Evolutionary conservation across 1,140 invertebrate species (phyloP).

Genomic region (Oncopeltus fasciatus): DNA sequence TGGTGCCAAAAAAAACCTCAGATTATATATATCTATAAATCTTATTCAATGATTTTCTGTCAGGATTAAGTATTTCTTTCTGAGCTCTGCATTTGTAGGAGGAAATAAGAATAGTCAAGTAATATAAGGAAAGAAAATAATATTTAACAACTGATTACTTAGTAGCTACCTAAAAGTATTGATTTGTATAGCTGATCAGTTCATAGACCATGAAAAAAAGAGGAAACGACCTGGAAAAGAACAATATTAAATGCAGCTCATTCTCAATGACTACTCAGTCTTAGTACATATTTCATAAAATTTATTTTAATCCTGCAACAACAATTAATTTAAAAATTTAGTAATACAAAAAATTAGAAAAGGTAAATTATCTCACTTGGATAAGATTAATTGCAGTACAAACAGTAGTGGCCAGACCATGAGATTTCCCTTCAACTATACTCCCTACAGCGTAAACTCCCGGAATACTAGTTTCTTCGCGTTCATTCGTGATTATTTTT

Average conservation of each 20-base stretch:
- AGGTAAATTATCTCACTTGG: background rate
- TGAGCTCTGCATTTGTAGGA: too few species aligned
- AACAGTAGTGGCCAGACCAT: background rate
- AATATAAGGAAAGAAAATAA: too few species aligned
- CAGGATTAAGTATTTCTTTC: too few species aligned
- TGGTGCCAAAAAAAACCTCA: too few species aligned
- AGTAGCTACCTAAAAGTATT: too few species aligned
- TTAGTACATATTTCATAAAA: background rate
- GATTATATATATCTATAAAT: too few species aligned
- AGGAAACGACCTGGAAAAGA: background rate
- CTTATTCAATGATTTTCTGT: too few species aligned
- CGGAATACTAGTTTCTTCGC: background rate
- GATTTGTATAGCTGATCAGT: too few species aligned
- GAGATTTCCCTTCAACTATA: background rate
- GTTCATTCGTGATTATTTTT: background rate
- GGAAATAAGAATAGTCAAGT: too few species aligned
- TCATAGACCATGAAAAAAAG: background rate
- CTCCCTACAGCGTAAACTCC: background rate
- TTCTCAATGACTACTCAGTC: background rate
- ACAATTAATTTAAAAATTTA: background rate
- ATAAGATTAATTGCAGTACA: background rate
- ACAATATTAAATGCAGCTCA: background rate
- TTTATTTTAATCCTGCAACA: background rate
- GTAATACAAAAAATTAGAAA: background rate
- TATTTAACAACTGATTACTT: too few species aligned